These are phyloP conservation scores for Sardina pilchardus DNA, from an alignment of 2,113 vertebrate species.

Conservation along the genomic window DNA sequence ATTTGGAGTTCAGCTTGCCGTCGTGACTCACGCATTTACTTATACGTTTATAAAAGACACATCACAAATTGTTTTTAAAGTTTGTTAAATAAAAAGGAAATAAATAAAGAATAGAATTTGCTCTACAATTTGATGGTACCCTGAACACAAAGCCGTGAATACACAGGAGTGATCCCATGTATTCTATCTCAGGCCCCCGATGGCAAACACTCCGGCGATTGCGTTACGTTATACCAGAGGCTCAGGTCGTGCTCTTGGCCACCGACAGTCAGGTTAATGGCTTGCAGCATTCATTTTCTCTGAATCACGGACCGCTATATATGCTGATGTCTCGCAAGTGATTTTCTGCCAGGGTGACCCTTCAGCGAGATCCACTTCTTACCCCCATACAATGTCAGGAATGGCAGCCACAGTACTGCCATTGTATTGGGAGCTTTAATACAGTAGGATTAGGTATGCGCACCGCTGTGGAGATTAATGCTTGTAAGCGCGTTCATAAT, in stretches of 20 bases:
- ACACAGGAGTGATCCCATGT: not conserved
- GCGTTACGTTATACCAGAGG: not conserved
- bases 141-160: not conserved
- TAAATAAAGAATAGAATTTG: not conserved
- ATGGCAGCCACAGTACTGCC: not conserved
- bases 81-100: not conserved
- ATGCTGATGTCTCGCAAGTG: not conserved
- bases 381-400: not conserved
- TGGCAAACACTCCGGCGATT: not conserved
- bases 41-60: not conserved
- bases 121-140: not conserved
- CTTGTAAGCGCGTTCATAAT: constrained; percentile 14
- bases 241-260: not conserved
- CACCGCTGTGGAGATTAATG: constrained; percentile 8
- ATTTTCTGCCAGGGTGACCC: constrained; percentile 4
- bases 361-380: not conserved
- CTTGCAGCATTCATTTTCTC: not conserved
- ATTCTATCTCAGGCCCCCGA: not conserved
- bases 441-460: not conserved
- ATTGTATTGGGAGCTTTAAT: not conserved
- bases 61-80: not conserved
- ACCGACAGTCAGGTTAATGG: not conserved
- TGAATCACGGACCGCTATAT: not conserved
- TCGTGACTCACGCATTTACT: not conserved
- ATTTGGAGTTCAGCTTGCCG: not conserved